phyloP scores from a whole-genome alignment of 2,797 vertebrate genomes.

The Chanos chanos region DNA sequence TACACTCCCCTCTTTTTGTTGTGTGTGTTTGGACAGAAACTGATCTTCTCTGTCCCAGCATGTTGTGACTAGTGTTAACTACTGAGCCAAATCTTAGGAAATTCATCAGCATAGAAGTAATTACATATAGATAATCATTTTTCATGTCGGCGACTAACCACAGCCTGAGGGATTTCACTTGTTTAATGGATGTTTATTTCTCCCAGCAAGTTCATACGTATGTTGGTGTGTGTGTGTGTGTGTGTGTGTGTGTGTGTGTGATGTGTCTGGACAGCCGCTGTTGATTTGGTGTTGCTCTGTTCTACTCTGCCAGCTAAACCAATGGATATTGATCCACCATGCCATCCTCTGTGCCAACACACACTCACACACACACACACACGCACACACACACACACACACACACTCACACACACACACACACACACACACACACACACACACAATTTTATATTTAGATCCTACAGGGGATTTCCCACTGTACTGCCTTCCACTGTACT shows the following conservation, averaged over 20 bases:
- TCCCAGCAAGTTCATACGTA: background rate
- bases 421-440: background rate
- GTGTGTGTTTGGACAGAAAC: too few relatives aligned
- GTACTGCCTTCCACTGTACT: too few relatives aligned
- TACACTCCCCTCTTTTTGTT: too few relatives aligned
- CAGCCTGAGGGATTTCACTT: too few relatives aligned
- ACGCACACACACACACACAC: slow-evolving; percentile 1
- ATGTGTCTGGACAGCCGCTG: slow-evolving; percentile 13
- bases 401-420: background rate
- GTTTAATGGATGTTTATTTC: background rate
- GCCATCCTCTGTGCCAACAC: slow-evolving; percentile 23
- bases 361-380: slow-evolving; percentile 13
- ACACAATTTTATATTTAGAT: too few relatives aligned
- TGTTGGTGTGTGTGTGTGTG: slow-evolving; percentile 16
- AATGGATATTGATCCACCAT: slow-evolving; percentile 41
- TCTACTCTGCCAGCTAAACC: slow-evolving; percentile 20
- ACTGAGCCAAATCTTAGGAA: too few relatives aligned
- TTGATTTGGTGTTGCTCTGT: slow-evolving; percentile 30
- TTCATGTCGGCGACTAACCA: too few relatives aligned
- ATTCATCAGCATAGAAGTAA: too few relatives aligned
- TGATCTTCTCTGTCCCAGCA: too few relatives aligned
- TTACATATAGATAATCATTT: too few relatives aligned
- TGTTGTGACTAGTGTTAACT: too few relatives aligned
- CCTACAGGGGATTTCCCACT: too few relatives aligned
- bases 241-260: slow-evolving; percentile 11